Conservation (phyloP, 2,888 invertebrate species). For the Dolichomitus sp. region DNA sequence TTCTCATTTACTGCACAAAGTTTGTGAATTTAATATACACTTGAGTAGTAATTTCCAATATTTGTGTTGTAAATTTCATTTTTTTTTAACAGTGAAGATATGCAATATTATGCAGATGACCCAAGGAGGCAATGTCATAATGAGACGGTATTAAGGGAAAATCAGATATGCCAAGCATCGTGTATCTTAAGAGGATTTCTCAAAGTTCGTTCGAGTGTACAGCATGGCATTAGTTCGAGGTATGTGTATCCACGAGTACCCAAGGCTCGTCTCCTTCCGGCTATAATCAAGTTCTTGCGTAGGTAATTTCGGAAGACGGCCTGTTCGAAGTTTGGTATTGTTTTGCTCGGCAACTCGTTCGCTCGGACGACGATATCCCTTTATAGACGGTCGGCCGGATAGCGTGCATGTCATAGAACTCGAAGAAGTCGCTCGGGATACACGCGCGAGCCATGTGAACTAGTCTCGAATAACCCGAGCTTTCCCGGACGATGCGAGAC, state of each 20-base stretch:
- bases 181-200: constrained; percentile 22
- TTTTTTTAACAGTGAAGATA: too few relatives aligned
- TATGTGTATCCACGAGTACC: constrained; percentile 30
- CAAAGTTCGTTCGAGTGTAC: constrained; percentile 17
- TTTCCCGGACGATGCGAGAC: constrained; percentile 12
- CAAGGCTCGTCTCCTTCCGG: constrained; percentile 39
- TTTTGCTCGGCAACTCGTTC: constrained; percentile 19
- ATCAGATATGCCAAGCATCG: background rate
- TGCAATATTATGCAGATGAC: background rate
- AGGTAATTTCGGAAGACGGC: constrained; percentile 55
- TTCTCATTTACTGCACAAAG: too few relatives aligned
- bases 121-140: background rate
- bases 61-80: too few relatives aligned
- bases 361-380: constrained; percentile 41
- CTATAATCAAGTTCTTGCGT: constrained; percentile 61
- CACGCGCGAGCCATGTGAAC: constrained; percentile 28
- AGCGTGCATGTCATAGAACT: constrained; percentile 40
- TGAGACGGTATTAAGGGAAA: background rate
- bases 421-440: constrained; percentile 47
- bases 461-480: constrained; percentile 17
- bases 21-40: too few relatives aligned
- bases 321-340: constrained; percentile 56
- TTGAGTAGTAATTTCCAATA: too few relatives aligned
- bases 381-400: constrained; percentile 28
- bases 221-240: constrained; percentile 18